These are phyloP conservation scores for Nasalis larvatus DNA, from an alignment of 2,113 vertebrate genomes.

Conservation along the genomic window DNA sequence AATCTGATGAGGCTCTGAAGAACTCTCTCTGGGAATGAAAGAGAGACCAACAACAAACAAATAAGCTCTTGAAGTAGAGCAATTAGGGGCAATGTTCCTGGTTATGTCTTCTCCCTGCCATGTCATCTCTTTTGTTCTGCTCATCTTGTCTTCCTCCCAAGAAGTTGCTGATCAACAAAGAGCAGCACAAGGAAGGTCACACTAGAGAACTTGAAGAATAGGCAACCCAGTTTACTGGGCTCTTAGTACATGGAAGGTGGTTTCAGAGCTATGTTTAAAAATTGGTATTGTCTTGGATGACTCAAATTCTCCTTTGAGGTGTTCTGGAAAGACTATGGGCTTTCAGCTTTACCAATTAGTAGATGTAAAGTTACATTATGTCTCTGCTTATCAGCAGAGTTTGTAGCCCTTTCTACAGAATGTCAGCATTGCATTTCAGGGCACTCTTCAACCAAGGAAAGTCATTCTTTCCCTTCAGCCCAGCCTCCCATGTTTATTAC, in stretches of 20 bases:
- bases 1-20: not conserved
- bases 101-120: not conserved
- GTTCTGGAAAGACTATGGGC: not conserved
- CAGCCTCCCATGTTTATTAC: not conserved
- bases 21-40: conserved; percentile 22
- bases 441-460: not conserved
- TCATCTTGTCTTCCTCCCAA: not conserved
- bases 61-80: not conserved
- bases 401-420: not conserved
- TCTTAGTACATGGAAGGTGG: not conserved
- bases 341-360: not conserved
- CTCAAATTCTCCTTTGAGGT: not conserved
- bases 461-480: not conserved
- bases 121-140: not conserved
- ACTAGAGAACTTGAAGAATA: not conserved
- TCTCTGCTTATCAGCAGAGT: not conserved
- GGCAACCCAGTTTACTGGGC: not conserved
- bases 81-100: not conserved
- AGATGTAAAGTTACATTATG: not conserved
- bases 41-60: not conserved
- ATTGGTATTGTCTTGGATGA: not conserved
- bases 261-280: not conserved
- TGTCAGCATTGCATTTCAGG: not conserved
- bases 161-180: not conserved
- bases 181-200: not conserved